Percentiles rank a stretch among this genome's conserved stretches.
phyloP scores from a whole-genome alignment of 1,140 invertebrate species.

The Acyrthosiphon pisum region DNA sequence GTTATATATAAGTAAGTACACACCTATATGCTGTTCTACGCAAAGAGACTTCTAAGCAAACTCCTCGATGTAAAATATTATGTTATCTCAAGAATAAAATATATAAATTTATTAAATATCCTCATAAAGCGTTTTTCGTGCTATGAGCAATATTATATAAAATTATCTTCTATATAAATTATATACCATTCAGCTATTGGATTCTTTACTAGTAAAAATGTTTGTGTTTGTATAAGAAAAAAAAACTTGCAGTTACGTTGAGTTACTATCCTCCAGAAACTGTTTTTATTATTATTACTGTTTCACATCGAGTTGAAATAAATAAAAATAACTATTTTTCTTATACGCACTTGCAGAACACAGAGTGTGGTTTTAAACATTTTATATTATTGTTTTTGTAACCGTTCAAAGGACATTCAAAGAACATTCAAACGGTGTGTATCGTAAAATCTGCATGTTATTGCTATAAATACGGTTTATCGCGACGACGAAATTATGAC shows the following conservation, averaged over 20 bases:
- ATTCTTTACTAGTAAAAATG: neutral
- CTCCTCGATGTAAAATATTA: neutral
- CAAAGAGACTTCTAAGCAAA: neutral
- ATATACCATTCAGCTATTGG: neutral
- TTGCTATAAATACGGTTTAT: neutral
- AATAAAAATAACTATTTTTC: neutral
- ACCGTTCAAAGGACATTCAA: neutral
- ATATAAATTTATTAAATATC: neutral
- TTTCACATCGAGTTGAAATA: neutral
- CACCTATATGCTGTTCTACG: neutral
- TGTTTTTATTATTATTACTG: neutral
- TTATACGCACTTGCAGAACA: neutral
- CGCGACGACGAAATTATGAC: neutral
- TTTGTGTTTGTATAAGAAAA: neutral
- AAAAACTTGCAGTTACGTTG: neutral
- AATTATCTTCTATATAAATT: too few species aligned
- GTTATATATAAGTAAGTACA: neutral
- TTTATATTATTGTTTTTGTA: neutral
- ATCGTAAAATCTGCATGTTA: neutral
- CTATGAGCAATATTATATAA: neutral
- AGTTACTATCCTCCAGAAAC: neutral
- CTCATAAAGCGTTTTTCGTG: neutral
- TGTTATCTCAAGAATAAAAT: neutral
- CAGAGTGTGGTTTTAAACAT: neutral
- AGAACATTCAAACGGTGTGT: neutral